Conservation (phyloP, 2,113 vertebrate species). For the Nothocercus julius region DNA sequence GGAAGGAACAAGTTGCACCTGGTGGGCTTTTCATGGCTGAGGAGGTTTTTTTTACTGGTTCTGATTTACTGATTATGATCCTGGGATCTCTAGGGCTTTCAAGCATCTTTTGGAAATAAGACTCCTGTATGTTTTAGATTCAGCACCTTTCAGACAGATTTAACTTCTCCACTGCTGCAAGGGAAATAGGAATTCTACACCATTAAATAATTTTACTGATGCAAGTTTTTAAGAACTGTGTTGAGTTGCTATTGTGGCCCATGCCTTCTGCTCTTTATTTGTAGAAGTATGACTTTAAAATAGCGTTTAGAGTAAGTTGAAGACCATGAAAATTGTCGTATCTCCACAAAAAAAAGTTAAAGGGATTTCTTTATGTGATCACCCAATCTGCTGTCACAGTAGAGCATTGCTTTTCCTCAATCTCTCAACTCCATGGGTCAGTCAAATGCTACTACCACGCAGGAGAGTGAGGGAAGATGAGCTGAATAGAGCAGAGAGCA, state of each 20-base stretch:
- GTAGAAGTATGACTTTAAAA: not conserved
- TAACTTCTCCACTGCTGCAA: not conserved
- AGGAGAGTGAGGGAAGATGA: not conserved
- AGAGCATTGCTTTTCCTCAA: not conserved
- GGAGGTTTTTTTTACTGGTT: not conserved
- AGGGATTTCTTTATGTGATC: not conserved
- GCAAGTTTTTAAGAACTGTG: not conserved
- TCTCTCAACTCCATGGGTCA: not conserved
- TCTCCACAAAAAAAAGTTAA: not conserved
- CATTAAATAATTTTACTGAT: not conserved
- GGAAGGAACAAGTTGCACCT: not conserved
- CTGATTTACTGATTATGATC: not conserved
- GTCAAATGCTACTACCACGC: not conserved
- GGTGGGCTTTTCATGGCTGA: not conserved
- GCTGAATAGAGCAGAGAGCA: not conserved
- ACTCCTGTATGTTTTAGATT: not conserved
- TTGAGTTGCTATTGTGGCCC: not conserved
- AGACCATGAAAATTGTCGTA: not conserved
- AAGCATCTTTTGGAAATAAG: constrained; percentile 12
- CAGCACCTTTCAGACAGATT: not conserved
- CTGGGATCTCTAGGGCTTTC: not conserved
- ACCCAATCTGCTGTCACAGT: too few relatives aligned
- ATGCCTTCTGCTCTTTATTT: not conserved
- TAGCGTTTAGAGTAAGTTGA: not conserved
- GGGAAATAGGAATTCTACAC: not conserved